A percentile compares a stretch with the other conserved stretches of the same genome.
These are phyloP conservation scores for Alethe castanea DNA, from an alignment of 2,113 vertebrate genomes.

Conservation along the genomic window DNA sequence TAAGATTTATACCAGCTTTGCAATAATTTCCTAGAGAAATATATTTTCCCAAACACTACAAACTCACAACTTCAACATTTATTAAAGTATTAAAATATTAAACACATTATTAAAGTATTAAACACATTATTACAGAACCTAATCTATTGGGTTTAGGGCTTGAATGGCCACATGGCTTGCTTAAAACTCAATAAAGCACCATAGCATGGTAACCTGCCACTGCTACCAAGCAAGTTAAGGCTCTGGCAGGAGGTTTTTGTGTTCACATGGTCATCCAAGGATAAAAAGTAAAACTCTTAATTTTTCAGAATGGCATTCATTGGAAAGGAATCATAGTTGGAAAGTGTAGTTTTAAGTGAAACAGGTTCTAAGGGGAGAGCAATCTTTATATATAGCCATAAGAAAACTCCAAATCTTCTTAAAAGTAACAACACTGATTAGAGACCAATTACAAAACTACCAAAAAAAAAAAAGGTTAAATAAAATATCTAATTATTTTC, in stretches of 20 bases:
- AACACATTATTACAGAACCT: background rate
- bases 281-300: background rate
- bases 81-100: background rate
- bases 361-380: background rate
- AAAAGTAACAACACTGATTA: background rate
- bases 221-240: background rate
- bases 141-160: background rate
- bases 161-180: background rate
- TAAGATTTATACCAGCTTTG: background rate
- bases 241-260: background rate
- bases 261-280: background rate
- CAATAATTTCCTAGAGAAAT: background rate
- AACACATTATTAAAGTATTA: background rate
- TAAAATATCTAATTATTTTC: background rate
- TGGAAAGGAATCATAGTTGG: background rate
- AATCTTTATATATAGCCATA: background rate
- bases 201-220: background rate
- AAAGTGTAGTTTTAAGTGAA: background rate
- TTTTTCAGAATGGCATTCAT: background rate
- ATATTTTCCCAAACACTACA: background rate
- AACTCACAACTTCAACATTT: rapidly evolving
- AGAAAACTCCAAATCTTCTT: background rate
- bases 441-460: background rate
- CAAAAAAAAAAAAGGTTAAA: background rate
- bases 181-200: background rate